A percentile compares a stretch with the other conserved stretches of the same genome.
Evolutionary conservation across 2,797 vertebrate genomes (phyloP).

Genomic region (Gambelia wislizenii): DNA sequence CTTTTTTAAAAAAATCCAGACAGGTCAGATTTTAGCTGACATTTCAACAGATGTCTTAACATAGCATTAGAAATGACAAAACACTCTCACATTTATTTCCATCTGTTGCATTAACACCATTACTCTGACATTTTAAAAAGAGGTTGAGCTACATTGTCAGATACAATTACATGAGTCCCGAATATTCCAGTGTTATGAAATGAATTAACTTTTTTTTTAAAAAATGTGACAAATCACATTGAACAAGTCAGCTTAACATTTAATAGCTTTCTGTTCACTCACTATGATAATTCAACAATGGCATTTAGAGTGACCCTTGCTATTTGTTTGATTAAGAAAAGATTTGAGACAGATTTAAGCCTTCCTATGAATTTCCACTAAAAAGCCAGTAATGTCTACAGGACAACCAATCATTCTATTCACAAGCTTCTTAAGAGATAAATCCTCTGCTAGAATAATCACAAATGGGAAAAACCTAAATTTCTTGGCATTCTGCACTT

Average conservation of each 20-base stretch:
- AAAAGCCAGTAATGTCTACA: slow-evolving; percentile 28
- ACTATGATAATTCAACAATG: neutral
- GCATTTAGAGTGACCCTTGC: neutral
- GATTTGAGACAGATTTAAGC: slow-evolving; percentile 26
- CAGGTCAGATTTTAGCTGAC: slow-evolving; percentile 9
- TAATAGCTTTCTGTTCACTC: slow-evolving; percentile 8
- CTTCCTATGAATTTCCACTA: slow-evolving; percentile 50
- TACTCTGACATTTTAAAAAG: rapidly evolving
- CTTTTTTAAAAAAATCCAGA: neutral
- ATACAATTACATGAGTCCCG: neutral
- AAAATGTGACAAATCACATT: slow-evolving; percentile 23
- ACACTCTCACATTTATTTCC: neutral
- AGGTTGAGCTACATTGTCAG: neutral
- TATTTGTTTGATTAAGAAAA: slow-evolving; percentile 30
- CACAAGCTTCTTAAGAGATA: slow-evolving; percentile 54
- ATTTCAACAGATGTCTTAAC: neutral
- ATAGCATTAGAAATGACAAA: neutral
- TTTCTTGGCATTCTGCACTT: slow-evolving; percentile 55
- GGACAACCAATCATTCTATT: slow-evolving; percentile 33
- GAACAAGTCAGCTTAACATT: neutral
- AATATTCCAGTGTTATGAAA: neutral
- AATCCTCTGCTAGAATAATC: slow-evolving; percentile 60
- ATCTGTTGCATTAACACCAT: neutral
- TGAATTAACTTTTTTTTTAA: slow-evolving; percentile 16
- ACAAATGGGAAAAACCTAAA: slow-evolving; percentile 60